Percentiles rank a stretch among this genome's conserved stretches.
These are phyloP conservation scores for Peribatodes rhomboidaria DNA, from an alignment of 2,888 invertebrate genomes.

Conservation along the genomic window DNA sequence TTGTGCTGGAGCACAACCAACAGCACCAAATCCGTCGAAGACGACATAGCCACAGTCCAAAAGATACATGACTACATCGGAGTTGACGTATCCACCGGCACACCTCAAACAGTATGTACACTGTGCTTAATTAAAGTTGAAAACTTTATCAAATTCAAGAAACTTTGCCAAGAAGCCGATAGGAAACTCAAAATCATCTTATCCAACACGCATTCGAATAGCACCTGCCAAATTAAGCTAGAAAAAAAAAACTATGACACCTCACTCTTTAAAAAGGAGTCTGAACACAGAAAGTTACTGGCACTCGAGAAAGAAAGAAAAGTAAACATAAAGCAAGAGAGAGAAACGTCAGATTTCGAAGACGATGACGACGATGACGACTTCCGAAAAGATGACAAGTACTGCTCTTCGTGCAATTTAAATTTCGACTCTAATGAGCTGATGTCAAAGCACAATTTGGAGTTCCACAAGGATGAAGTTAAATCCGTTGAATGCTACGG, in stretches of 20 bases:
- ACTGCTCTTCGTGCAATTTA: neutral
- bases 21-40: neutral
- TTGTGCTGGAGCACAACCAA: constrained; percentile 8
- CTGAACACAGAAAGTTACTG: neutral
- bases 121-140: constrained; percentile 1
- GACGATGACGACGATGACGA: constrained; percentile 1
- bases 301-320: neutral
- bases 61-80: constrained; percentile 1
- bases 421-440: neutral
- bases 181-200: constrained; percentile 1
- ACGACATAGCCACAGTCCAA: neutral
- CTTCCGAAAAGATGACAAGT: neutral
- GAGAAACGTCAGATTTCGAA: neutral
- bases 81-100: neutral
- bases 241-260: neutral
- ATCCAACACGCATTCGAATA: neutral
- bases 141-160: constrained; percentile 4
- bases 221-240: neutral
- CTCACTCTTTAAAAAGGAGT: neutral
- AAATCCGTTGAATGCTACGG: neutral
- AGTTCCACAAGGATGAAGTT: neutral
- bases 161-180: constrained; percentile 4
- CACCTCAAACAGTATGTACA: constrained; percentile 1
- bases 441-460: neutral
- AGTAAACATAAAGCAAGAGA: neutral